phyloP scores from a whole-genome alignment of 2,888 invertebrate species.

The Pristionchus mayeri region DNA sequence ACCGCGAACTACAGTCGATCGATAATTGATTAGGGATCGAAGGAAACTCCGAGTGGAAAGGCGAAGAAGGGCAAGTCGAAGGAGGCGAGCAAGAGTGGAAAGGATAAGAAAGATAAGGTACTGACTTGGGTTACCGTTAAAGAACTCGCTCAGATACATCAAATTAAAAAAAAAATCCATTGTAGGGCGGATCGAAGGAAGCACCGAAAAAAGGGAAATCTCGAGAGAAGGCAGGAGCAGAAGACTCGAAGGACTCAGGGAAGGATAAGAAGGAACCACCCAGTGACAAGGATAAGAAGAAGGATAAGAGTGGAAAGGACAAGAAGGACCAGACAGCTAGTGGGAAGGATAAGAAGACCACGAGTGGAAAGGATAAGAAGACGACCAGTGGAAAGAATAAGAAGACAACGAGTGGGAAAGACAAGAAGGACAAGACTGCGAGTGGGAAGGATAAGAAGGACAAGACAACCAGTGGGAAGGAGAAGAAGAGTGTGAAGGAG shows the following conservation, averaged over 20 bases:
- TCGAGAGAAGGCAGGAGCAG: slow-evolving; percentile 16
- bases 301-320: slow-evolving; percentile 20
- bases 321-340: neutral
- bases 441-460: neutral
- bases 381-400: neutral
- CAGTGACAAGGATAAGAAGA: slow-evolving; percentile 32
- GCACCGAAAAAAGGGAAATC: neutral
- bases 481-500: neutral
- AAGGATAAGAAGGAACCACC: slow-evolving; percentile 34
- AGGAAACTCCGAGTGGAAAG: slow-evolving; percentile 16
- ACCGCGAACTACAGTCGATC: neutral
- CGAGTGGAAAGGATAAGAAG: slow-evolving; percentile 3
- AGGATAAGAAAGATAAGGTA: slow-evolving; percentile 28
- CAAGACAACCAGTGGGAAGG: neutral
- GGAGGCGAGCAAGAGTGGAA: slow-evolving; percentile 12
- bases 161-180: too few relatives aligned
- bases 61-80: slow-evolving; percentile 15
- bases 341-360: slow-evolving; percentile 7
- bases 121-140: neutral
- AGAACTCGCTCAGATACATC: neutral
- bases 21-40: neutral
- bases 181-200: slow-evolving; percentile 32
- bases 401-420: neutral
- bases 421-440: too few relatives aligned
- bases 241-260: neutral